phyloP scores from a whole-genome alignment of 2,888 invertebrate genomes.

The Lithophane semibrunnea region DNA sequence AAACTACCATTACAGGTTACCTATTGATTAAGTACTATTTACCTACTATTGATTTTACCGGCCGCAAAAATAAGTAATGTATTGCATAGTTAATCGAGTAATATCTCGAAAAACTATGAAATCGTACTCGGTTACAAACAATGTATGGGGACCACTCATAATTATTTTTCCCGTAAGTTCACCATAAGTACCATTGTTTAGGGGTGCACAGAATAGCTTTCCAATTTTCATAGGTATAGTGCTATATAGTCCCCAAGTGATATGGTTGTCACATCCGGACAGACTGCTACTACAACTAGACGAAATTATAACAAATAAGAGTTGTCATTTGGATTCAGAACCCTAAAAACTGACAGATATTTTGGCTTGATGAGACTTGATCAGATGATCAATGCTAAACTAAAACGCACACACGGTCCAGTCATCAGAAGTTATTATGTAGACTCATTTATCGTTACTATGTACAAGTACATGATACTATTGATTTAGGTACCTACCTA shows the following conservation, averaged over 20 bases:
- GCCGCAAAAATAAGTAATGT: too few relatives aligned
- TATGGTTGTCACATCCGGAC: neutral
- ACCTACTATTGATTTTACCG: too few relatives aligned
- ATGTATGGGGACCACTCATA: too few relatives aligned
- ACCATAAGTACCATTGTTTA: too few relatives aligned
- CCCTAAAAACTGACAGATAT: conserved; percentile 1
- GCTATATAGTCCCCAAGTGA: too few relatives aligned
- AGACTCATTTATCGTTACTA: conserved; percentile 4
- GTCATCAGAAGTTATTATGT: neutral
- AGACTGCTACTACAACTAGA: neutral
- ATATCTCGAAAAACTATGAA: too few relatives aligned
- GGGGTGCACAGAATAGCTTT: neutral
- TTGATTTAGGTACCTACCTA: conserved; percentile 53
- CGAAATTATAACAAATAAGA: neutral
- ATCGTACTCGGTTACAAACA: too few relatives aligned
- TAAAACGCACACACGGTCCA: neutral
- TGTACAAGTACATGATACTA: neutral
- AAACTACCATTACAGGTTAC: too few relatives aligned
- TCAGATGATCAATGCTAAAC: conserved; percentile 11
- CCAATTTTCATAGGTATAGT: neutral
- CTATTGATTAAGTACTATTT: too few relatives aligned
- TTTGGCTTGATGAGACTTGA: neutral
- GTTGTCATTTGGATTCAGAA: neutral
- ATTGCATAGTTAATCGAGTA: too few relatives aligned
- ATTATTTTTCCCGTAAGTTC: too few relatives aligned